Conservation (phyloP, 2,797 vertebrate genomes). For the Falco peregrinus region DNA sequence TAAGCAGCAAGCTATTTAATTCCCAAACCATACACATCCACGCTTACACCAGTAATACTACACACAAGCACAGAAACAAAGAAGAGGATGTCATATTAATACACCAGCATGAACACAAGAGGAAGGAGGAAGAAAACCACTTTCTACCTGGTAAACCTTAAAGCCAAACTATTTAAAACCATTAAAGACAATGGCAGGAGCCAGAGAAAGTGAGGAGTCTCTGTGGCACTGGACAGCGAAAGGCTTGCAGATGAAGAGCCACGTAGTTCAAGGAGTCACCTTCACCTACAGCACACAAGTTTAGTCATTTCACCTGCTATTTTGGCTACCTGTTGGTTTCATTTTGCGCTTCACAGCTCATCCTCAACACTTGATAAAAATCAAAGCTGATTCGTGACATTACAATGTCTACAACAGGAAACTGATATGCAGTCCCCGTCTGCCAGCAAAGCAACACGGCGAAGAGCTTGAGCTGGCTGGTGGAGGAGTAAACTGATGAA, state of each 20-base stretch:
- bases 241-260: not conserved
- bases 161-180: not conserved
- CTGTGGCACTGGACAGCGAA: not conserved
- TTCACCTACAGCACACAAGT: not conserved
- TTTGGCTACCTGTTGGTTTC: not conserved
- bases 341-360: not conserved
- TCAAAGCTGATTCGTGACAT: constrained; percentile 10
- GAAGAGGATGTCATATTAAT: not conserved
- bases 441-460: not conserved
- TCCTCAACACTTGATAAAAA: constrained; percentile 24
- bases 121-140: not conserved
- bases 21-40: not conserved
- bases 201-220: not conserved
- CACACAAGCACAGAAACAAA: not conserved
- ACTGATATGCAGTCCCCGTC: not conserved
- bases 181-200: not conserved
- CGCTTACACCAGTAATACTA: fast-evolving
- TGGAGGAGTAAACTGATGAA: not conserved
- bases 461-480: not conserved
- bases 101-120: not conserved
- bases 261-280: not conserved
- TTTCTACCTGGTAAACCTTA: not conserved
- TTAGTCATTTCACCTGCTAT: constrained; percentile 27
- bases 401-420: constrained; percentile 23
- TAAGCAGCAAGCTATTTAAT: not conserved